Evolutionary conservation across 2,797 vertebrate genomes (phyloP), one percentile per base, ranked within the genome.

Genomic region (Pangasius macronema): DNA sequence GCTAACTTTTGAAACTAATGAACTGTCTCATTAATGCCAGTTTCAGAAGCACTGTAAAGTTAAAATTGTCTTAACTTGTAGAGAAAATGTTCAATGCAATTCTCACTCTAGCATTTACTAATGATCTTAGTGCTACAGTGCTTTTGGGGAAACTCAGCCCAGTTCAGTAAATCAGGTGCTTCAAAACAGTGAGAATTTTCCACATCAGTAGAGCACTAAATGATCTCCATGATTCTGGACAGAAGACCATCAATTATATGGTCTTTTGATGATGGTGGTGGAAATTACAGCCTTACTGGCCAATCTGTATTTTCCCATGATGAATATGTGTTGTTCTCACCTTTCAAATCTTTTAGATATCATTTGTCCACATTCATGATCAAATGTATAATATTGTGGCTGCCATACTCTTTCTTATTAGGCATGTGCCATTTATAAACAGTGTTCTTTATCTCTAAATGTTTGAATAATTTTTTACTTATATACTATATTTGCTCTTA

Each of bases 91-190:
- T 79, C n/a, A 10, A 57, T 36, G 51, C 18, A 36, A 22, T 79
- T 79, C 18, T 36, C 75, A 77, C 6, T 18, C 49, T 10, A 79
- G 51, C 16, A 33, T 57, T 79, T 79, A 33, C 5, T 57, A 79
- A 79, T 11, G n/a, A 22, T 36, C 76, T 33, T 79, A 36, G 51
- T 55, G 8, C 51, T 79, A 18, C 8, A 79, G 51, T 79, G 51
- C 18, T 79, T 79, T 57, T 79, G 51, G 18, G 76, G 18, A 55
- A 79, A 55, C 76, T 1, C 49, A n/a, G 72, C 42, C 13, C 27
- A 76, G 46, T 2, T 51, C 46, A 76, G 73, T 51, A 76, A 76
- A 76, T 76, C 73, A 76, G 46, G 73, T 76, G 42, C 73, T 76
- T 16, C 42, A 76, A 46, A 76, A 51, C 42, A 27, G 39, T 27